A percentile compares a stretch with the other conserved stretches of the same genome.
These are phyloP conservation scores for Mormyrops boulengeri DNA, from an alignment of 2,797 vertebrate species.

Conservation along the genomic window DNA sequence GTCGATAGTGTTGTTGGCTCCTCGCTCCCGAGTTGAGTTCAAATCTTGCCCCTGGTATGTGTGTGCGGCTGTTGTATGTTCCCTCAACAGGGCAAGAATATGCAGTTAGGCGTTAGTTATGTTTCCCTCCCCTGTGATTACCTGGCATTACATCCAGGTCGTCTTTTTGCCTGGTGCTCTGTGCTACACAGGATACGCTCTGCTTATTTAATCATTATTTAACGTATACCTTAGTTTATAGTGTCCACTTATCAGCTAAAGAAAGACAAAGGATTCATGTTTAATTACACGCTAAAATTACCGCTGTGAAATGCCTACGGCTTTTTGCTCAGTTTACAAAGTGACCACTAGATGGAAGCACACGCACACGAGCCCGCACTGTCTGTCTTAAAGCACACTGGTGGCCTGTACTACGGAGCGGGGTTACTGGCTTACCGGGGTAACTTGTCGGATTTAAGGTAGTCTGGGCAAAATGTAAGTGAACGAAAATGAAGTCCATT, in stretches of 20 bases:
- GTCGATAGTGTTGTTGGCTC: not conserved
- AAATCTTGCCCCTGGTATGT: not conserved
- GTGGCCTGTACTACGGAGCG: no score
- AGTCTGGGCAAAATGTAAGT: no score
- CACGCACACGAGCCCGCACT: not conserved
- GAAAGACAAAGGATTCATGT: not conserved
- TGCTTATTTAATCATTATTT: not conserved
- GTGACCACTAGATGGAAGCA: not conserved
- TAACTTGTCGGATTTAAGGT: no score
- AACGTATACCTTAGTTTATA: not conserved
- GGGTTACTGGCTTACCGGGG: no score
- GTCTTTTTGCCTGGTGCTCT: not conserved
- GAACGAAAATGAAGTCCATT: no score
- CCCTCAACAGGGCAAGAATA: not conserved
- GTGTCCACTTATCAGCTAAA: not conserved
- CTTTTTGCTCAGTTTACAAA: not conserved
- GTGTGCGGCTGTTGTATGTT: not conserved
- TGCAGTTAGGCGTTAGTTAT: not conserved
- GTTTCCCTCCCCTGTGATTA: not conserved
- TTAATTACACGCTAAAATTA: not conserved
- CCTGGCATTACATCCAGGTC: not conserved
- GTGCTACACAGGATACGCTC: not conserved
- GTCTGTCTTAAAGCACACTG: not conserved
- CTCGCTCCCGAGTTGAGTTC: not conserved
- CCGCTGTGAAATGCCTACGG: not conserved